These are phyloP conservation scores for Argyra leucocephala DNA, from an alignment of 2,888 invertebrate species.

Conservation along the genomic window DNA sequence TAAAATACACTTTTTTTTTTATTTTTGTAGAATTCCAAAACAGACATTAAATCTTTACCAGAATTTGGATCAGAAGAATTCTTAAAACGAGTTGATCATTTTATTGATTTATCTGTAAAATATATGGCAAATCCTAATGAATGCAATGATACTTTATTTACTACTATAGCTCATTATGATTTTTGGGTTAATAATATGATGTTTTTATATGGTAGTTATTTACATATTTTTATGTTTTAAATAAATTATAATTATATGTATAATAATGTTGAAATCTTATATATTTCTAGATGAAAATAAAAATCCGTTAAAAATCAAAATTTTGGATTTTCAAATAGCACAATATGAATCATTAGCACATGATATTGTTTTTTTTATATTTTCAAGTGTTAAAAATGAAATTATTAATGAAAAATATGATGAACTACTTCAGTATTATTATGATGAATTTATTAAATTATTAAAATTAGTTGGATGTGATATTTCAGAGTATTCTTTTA, in stretches of 20 bases:
- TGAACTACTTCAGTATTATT: constrained; percentile 47
- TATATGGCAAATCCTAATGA: constrained; percentile 26
- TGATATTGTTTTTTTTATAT: constrained; percentile 50
- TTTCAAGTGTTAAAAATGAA: constrained; percentile 45
- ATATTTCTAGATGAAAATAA: constrained; percentile 31
- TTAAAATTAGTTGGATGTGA: constrained; percentile 41
- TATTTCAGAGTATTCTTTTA: constrained; percentile 40
- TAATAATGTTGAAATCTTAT: too few species aligned
- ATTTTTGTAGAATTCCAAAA: constrained; percentile 14
- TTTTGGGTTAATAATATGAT: constrained; percentile 55
- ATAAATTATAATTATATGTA: too few species aligned
- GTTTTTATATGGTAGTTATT: constrained; percentile 42
- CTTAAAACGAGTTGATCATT: constrained; percentile 25
- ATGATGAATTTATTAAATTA: constrained; percentile 44
- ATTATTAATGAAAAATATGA: constrained; percentile 45
- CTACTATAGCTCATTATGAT: constrained; percentile 49
- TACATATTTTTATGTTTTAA: not conserved
- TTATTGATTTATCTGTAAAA: constrained; percentile 26
- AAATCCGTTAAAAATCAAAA: constrained; percentile 46
- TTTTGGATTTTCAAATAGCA: constrained; percentile 53
- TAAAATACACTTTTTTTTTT: not conserved
- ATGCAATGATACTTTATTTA: constrained; percentile 43
- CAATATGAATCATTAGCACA: constrained; percentile 46
- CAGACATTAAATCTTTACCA: constrained; percentile 21
- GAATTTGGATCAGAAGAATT: constrained; percentile 19